Base-by-base conservation (phyloP, 37 sponge, comb jelly and placozoan genomes). In the Haliclona indistincta region DNA sequence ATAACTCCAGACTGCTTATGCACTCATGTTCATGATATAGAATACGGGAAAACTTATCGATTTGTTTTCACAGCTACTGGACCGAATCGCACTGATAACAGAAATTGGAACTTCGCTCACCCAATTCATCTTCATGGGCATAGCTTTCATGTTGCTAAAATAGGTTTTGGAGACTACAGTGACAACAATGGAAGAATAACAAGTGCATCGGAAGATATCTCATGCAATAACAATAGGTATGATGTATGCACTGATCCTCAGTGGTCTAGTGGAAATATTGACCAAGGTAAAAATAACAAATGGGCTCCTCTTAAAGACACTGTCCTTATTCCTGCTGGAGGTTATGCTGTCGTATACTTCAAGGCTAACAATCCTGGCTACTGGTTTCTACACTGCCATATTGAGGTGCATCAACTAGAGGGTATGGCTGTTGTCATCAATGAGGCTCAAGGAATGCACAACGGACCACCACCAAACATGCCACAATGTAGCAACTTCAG, bases 341-440 rank as follows among this genome's bases (percentile, higher is more conserved):
- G 96, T 2, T 92, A 89, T 58, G 81, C 76, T 3, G 93, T 91
- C 22, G 72, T 92, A 41, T 83, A 83, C 53, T 81, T 92, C 53
- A 72, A 54, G 20, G 72, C 93, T 4, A 78, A 89, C 74, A 96
- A 92, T 78, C 96, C 96, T 22, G 96, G 96, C 38, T 78, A 79
- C 64, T 96, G 96, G 96, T 91, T 96, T 42, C 60, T 92, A 28
- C 96, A 96, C 79, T 96, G 93, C 58, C 96, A 96, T 71, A 86
- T 92, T 54, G 90, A 92, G 58, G 33, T 71, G 5, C 90, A 96
- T 68, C 90, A 85, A 23, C 38, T 88, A 43, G 83, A 84, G 54
- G 94, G 90, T 13, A 94, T 94, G 94, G 83, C 83, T 15, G 62
- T 86, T 15, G 35, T 94, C 25, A 67, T 94, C 3, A 74, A 79